phyloP scores from a whole-genome alignment of 2,113 vertebrate genomes.

The Suncus etruscus region DNA sequence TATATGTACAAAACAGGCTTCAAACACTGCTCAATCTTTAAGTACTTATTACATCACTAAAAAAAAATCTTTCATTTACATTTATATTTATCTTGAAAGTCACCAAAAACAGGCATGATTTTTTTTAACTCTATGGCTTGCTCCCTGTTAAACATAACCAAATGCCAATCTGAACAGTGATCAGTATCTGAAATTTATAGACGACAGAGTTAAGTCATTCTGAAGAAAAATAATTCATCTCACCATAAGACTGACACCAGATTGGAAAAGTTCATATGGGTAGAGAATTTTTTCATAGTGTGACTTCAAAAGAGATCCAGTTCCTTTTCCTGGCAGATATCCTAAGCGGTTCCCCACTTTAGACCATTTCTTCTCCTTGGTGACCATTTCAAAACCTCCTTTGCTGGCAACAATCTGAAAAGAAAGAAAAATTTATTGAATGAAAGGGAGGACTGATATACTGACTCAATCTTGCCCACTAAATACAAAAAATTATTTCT shows the following conservation, averaged over 20 bases:
- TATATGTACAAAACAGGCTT: too few species aligned
- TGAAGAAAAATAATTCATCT: constrained; percentile 78
- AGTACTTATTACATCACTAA: constrained; percentile 28
- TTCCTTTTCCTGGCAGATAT: constrained; percentile 95
- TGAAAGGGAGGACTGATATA: constrained; percentile 13
- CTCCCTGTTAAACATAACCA: background rate
- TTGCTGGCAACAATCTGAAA: constrained; percentile 95
- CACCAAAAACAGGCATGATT: constrained; percentile 30
- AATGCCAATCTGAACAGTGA: constrained; percentile 1
- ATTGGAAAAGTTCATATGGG: constrained; percentile 98
- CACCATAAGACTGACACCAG: constrained; percentile 96
- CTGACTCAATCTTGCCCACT: constrained; percentile 9
- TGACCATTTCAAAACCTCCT: constrained; percentile 96
- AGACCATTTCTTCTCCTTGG: constrained; percentile 98
- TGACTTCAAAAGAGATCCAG: constrained; percentile 93
- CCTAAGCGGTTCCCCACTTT: constrained; percentile 95
- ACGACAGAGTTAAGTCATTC: background rate
- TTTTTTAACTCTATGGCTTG: constrained; percentile 43
- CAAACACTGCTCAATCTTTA: background rate
- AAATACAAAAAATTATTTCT: constrained; percentile 48
- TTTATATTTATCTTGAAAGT: constrained; percentile 53
- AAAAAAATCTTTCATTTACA: constrained; percentile 6
- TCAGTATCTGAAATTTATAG: constrained; percentile 3
- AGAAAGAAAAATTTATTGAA: constrained; percentile 58
- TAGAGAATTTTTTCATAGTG: constrained; percentile 98